Percentiles rank a stretch among this genome's conserved stretches.
phyloP scores from a whole-genome alignment of 92 coral and sea anemone genomes.

The Parazoanthus swiftii region DNA sequence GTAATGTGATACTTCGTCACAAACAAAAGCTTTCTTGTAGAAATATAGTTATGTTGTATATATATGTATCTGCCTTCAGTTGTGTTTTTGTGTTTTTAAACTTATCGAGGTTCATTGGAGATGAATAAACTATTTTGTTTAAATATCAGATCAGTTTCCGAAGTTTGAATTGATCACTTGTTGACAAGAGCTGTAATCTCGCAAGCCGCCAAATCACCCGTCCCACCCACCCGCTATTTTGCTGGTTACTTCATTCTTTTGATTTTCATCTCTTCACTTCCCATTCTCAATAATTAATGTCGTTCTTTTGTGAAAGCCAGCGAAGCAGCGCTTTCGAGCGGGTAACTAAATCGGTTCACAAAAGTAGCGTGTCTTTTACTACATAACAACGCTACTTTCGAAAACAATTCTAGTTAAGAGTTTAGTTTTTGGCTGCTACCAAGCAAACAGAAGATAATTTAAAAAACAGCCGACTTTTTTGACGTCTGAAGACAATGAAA shows the following conservation, averaged over 20 bases:
- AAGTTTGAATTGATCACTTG: background rate
- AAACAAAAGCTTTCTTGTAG: background rate
- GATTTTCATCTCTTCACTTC: background rate
- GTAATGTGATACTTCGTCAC: background rate
- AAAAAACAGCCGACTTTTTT: no score
- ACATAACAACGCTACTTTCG: background rate
- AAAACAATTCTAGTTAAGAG: no score
- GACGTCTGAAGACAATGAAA: no score
- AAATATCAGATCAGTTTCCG: background rate
- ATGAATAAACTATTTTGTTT: background rate
- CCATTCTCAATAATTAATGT: conserved; percentile 11
- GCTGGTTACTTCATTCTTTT: conserved; percentile 22
- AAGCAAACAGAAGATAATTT: no score
- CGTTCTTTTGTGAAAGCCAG: background rate
- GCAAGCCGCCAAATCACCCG: conserved; percentile 20
- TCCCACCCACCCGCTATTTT: conserved; percentile 4
- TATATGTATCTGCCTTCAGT: background rate
- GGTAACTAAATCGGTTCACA: background rate
- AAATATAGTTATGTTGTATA: background rate
- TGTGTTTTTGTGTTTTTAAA: background rate
- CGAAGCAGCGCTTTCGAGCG: background rate
- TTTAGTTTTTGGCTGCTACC: no score
- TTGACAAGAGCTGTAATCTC: background rate
- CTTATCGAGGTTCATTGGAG: background rate
- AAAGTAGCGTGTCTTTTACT: no score